These are phyloP conservation scores for Tineola bisselliella DNA, from an alignment of 2,888 invertebrate species.

Conservation along the genomic window DNA sequence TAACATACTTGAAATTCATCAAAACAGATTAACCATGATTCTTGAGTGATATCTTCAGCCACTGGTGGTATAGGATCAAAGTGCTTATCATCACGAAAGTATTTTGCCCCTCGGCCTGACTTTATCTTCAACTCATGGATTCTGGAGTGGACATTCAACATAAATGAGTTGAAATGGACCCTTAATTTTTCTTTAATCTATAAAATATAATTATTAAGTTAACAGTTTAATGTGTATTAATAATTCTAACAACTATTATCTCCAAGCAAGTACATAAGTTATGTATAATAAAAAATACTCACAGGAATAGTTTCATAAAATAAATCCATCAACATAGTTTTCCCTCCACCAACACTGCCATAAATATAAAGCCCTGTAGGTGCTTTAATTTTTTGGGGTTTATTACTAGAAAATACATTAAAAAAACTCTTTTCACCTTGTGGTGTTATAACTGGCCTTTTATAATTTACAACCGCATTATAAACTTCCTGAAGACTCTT, in stretches of 20 bases:
- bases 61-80: conserved; percentile 97
- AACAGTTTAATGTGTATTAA: too few relatives aligned
- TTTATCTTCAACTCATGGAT: conserved; percentile 85
- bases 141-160: conserved; percentile 92
- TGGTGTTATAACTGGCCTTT: conserved; percentile 35
- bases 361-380: conserved; percentile 88
- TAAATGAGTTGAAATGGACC: conserved; percentile 97
- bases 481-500: conserved; percentile 76
- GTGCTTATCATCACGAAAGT: conserved; percentile 54
- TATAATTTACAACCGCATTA: conserved; percentile 69
- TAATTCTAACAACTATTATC: conserved; percentile 11
- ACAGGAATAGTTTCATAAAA: conserved; percentile 77
- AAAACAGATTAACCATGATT: conserved; percentile 94
- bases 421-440: conserved; percentile 32
- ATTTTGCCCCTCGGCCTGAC: conserved; percentile 56
- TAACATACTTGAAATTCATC: conserved; percentile 92
- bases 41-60: conserved; percentile 83
- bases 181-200: conserved; percentile 77
- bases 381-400: conserved; percentile 53
- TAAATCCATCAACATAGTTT: conserved; percentile 99
- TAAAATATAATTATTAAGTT: conserved; percentile 21
- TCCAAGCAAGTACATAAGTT: not conserved
- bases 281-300: conserved; percentile 17
- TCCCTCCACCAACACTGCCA: conserved; percentile 94
- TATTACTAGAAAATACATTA: conserved; percentile 41